These are phyloP conservation scores for Notothenia coriiceps DNA, from an alignment of 2,113 vertebrate genomes.

Conservation along the genomic window DNA sequence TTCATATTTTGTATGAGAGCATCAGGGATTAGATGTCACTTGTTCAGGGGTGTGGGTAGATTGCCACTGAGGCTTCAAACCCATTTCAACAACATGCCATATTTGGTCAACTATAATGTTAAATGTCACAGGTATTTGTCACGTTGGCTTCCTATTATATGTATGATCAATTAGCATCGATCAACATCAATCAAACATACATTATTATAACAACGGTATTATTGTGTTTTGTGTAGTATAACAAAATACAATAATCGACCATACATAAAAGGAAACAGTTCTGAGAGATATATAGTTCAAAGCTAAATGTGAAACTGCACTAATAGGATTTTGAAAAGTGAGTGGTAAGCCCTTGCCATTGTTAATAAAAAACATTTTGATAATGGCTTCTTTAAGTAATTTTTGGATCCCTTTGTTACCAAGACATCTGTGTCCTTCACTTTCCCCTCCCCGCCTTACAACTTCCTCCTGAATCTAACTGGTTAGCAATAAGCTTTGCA, in stretches of 20 bases:
- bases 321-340: background rate
- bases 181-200: too few species aligned
- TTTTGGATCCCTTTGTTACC: background rate
- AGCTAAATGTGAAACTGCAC: background rate
- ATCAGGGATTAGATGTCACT: slow-evolving; percentile 1
- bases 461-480: background rate
- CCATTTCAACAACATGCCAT: too few species aligned
- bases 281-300: background rate
- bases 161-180: too few species aligned
- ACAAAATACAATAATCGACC: too few species aligned
- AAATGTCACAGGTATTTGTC: background rate
- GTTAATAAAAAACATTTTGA: background rate
- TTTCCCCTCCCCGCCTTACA: background rate
- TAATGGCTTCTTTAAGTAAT: background rate
- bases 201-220: too few species aligned
- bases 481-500: too few species aligned
- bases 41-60: background rate
- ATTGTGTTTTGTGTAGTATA: too few species aligned
- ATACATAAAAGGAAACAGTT: background rate
- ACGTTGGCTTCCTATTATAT: background rate
- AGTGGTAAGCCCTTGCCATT: background rate
- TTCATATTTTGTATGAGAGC: slow-evolving; percentile 5
- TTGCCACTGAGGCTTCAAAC: too few species aligned
- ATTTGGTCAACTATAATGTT: background rate
- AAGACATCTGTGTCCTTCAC: slow-evolving; percentile 1